Base-by-base conservation (phyloP, 2,888 invertebrate genomes). In the Platypus cylindrus region DNA sequence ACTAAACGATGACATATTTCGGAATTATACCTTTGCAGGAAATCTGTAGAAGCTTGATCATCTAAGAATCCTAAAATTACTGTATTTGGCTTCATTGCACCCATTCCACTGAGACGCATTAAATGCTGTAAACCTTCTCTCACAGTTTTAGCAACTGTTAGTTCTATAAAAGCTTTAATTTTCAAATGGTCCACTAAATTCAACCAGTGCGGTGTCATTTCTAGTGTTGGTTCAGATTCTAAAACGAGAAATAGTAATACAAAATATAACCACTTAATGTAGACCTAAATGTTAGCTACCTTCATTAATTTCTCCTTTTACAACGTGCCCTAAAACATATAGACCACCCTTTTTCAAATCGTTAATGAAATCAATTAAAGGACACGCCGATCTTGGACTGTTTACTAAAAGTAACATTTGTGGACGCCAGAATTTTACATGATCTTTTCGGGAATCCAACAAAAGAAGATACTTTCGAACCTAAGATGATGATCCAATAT, bases 1-100 rank as follows among this genome's bases (percentile, higher is more conserved):
- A 14, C 17, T 24, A 11, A 22, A 35, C 11, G 11, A 24, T 15
- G 9, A 15, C 20, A 16, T 32, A n/a, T n/a, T n/a, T n/a, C n/a
- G n/a, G n/a, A n/a, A n/a, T n/a, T n/a, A n/a, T n/a, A 79, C 78
- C 70, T 72, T 41, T 73, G 69, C 42, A 93, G 81, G 61, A 87
- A 87, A 57, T 94, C 89, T 23, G 65, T 64, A 0, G 84, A 81
- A 15, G 74, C 70, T 55, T 50, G 42, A 7, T 74, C 69, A 32
- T 97, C 95, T 45, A 89, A 75, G 66, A 94, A 98, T 12, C 97
- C 97, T 28, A 98, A 66, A 20, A 97, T 73, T 38, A 97, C 87
- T 0, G 97, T 97, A 57, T 98, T 98, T 0, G 97, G 95, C 59
- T 97, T 97, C 97, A 98, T 97, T 9, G 97, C 98, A 1, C 98